Conservation (phyloP, 2,113 vertebrate species). For the Eurypyga helias region DNA sequence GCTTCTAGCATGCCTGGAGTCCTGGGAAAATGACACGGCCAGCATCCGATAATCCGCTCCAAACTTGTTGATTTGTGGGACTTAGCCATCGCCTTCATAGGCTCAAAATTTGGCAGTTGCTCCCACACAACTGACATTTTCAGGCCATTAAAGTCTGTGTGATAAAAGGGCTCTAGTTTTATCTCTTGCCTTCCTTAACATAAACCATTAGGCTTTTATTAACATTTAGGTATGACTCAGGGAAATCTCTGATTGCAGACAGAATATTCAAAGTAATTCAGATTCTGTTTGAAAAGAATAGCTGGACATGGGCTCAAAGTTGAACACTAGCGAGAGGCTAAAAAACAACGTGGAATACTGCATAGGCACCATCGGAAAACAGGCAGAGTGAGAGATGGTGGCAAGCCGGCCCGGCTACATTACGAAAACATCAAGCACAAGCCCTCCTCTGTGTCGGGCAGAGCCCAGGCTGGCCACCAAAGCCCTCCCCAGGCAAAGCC, state of each 20-base stretch:
- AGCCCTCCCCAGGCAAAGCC: background rate
- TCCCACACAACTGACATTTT: slow-evolving; percentile 64
- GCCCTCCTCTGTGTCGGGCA: background rate
- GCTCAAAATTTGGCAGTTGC: slow-evolving; percentile 61
- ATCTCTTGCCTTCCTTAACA: slow-evolving; percentile 67
- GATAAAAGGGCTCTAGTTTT: slow-evolving; percentile 59
- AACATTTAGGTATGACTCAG: slow-evolving; percentile 50
- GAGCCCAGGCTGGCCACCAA: background rate
- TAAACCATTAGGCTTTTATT: slow-evolving; percentile 63
- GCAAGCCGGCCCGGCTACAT: background rate
- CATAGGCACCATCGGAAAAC: accelerated
- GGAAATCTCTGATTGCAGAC: slow-evolving; percentile 1
- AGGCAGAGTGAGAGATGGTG: background rate
- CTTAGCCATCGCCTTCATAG: slow-evolving; percentile 34
- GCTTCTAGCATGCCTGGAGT: slow-evolving; percentile 47
- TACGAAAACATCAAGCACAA: background rate
- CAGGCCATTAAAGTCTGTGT: slow-evolving; percentile 73
- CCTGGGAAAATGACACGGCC: slow-evolving; percentile 71
- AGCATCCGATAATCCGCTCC: slow-evolving; percentile 53
- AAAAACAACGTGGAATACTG: background rate
- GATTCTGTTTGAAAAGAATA: background rate
- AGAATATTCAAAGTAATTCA: background rate
- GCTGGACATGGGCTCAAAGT: background rate
- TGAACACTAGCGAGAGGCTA: background rate
- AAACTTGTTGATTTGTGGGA: slow-evolving; percentile 64